Conservation (phyloP, 1,140 invertebrate genomes). For the Hydropsyche tenuis region DNA sequence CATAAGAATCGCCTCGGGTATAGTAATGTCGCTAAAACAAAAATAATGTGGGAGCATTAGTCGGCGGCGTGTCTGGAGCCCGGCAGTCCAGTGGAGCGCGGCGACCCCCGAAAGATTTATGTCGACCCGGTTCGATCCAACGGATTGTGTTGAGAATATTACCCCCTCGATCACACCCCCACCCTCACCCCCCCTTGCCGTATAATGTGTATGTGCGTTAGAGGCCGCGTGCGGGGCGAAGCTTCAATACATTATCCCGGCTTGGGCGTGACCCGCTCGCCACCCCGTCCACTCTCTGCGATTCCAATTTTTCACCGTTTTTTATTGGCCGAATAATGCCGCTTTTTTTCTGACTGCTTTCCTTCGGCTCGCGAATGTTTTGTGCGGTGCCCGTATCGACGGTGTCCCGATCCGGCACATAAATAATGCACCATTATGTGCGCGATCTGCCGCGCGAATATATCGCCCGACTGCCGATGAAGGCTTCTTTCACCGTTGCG, state of each 20-base stretch:
- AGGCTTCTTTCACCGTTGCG: slow-evolving; percentile 12
- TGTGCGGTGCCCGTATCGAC: slow-evolving; percentile 21
- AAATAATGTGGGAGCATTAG: slow-evolving; percentile 47
- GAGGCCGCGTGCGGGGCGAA: slow-evolving; percentile 22
- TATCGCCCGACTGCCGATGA: slow-evolving; percentile 12
- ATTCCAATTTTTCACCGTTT: slow-evolving; percentile 49
- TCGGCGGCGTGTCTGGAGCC: slow-evolving; percentile 36
- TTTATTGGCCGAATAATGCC: slow-evolving; percentile 49
- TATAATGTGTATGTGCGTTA: too few species aligned
- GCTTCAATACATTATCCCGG: slow-evolving; percentile 46
- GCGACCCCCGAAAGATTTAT: slow-evolving; percentile 43
- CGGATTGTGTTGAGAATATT: slow-evolving; percentile 50
- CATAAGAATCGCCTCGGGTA: background rate
- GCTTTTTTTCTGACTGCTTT: slow-evolving; percentile 30
- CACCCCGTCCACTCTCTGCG: background rate
- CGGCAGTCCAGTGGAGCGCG: slow-evolving; percentile 29
- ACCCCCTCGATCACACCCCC: slow-evolving; percentile 16
- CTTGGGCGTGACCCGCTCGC: slow-evolving; percentile 44
- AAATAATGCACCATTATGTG: slow-evolving; percentile 36
- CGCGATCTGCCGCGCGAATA: slow-evolving; percentile 9
- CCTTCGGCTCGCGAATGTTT: slow-evolving; percentile 37
- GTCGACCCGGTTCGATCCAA: slow-evolving; percentile 40
- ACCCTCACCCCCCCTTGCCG: background rate
- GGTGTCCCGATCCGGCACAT: slow-evolving; percentile 20
- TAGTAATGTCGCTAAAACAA: slow-evolving; percentile 46